Evolutionary conservation across 35 echinoderm and acorn worm species (phyloP), one percentile per base, ranked within the genome.

Genomic region (Heliocidaris tuberculata): DNA sequence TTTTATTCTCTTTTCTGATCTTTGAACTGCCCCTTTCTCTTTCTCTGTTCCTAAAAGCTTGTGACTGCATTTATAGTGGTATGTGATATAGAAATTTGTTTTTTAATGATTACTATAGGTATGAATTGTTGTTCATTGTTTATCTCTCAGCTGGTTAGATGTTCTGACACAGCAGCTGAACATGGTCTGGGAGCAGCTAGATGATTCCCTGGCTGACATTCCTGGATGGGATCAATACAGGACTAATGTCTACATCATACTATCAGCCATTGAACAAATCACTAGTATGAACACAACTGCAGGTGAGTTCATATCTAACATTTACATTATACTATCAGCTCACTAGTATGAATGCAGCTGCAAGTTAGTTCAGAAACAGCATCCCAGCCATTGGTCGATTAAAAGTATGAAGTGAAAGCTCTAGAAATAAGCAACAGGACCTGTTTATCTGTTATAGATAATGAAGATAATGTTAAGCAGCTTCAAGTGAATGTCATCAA

Each of bases 201-300:
- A 93, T n/a, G 49, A 30, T 59, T 48, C 31, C 8, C 91, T 93
- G 13, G 47, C 49, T 7, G 50, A 59, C 12, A 24, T 93, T 49
- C 91, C 91, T 30, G 91, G 91, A 30, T 93, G 91, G 91, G 49
- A 59, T 31, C 47, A 50, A 13, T 59, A 52, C 32, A 93, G 48
- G 91, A 59, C 50, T 2, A 93, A 93, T 13, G 48, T 93, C 31
- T 93, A 93, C 13, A 30, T 93, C 7, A 49, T 93, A 12, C 29
- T 59, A 13, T 49, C 91, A 24, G 29, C 91, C 91, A 30, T 93
- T 13, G 91, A 93, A 93, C 29, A 93, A 16, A 30, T 93, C 13
- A n/a, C 11, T 12, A 93, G 48, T 59, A 27, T 16, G 29, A 93
- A 93, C 50, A 31, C 10, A 12, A 93, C 91, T 59, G 5, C 29